Evolutionary conservation across 2,888 invertebrate species (phyloP).

Genomic region (Macrophya annulata): DNA sequence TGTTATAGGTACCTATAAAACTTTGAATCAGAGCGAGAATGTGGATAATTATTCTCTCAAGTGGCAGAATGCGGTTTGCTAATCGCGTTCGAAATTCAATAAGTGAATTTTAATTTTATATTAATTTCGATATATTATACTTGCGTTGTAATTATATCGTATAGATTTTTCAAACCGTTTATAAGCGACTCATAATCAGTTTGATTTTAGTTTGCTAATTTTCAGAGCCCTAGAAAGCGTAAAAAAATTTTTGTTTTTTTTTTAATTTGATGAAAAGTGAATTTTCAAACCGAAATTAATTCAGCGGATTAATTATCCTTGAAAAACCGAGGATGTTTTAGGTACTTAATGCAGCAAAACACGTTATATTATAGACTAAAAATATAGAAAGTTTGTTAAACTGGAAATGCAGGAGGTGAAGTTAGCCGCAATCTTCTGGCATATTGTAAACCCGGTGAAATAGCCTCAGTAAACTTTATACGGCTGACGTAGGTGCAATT

Average conservation of each 20-base stretch:
- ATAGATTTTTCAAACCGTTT: no score
- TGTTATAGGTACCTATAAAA: not conserved
- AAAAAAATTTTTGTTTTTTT: no score
- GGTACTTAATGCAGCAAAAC: not conserved
- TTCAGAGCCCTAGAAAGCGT: no score
- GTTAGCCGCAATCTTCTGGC: constrained; percentile 33
- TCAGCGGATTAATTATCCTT: not conserved
- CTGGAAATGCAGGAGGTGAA: constrained; percentile 4
- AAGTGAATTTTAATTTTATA: not conserved
- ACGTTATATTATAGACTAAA: not conserved
- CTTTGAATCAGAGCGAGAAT: constrained; percentile 44
- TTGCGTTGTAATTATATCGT: no score
- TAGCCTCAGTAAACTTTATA: constrained; percentile 44
- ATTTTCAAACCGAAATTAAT: not conserved
- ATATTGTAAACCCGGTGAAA: constrained; percentile 45
- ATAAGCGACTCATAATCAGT: no score
- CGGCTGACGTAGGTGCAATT: constrained; percentile 29
- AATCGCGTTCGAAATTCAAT: not conserved
- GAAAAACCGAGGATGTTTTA: not conserved
- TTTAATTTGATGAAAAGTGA: no score
- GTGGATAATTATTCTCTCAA: not conserved
- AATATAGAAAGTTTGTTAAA: constrained; percentile 15
- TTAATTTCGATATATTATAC: no score
- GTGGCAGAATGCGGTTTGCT: not conserved
- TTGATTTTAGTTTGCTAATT: no score